Evolutionary conservation across 2,888 invertebrate species (phyloP).

Genomic region (Dendrolimus houi): DNA sequence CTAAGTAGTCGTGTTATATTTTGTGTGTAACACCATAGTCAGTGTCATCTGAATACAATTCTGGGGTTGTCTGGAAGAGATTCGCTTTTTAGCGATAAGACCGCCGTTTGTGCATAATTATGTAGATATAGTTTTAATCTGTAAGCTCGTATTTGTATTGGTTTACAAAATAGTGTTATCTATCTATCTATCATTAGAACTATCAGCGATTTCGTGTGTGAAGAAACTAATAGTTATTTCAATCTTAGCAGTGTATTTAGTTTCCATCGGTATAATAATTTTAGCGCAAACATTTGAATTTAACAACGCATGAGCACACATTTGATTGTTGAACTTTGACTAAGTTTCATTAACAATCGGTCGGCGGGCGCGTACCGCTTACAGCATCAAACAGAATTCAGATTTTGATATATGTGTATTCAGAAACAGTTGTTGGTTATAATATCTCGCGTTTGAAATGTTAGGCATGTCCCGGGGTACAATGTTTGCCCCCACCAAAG

Average conservation of each 20-base stretch:
- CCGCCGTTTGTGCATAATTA: no score
- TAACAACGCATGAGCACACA: conserved; percentile 16
- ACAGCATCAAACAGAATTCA: conserved; percentile 48
- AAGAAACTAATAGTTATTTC: no score
- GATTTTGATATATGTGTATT: conserved; percentile 33
- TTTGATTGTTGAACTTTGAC: conserved; percentile 28
- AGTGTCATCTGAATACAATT: no score
- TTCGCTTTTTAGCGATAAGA: no score
- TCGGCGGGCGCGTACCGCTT: conserved; percentile 20
- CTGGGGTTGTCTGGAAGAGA: no score
- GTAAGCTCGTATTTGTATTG: no score
- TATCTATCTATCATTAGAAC: no score
- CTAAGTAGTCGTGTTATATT: no score
- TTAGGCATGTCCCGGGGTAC: conserved; percentile 44
- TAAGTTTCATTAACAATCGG: conserved; percentile 39
- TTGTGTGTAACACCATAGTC: no score
- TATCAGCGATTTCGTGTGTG: no score
- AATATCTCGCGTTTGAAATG: conserved; percentile 39
- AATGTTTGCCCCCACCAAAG: conserved; percentile 45
- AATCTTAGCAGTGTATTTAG: conserved; percentile 12
- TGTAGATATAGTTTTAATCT: no score
- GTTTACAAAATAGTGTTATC: no score
- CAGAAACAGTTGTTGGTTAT: conserved; percentile 38
- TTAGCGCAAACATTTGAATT: conserved; percentile 20
- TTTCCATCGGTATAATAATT: conserved; percentile 9